Base-by-base conservation (phyloP, 2,797 vertebrate genomes). In the Syndactyla subalaris region DNA sequence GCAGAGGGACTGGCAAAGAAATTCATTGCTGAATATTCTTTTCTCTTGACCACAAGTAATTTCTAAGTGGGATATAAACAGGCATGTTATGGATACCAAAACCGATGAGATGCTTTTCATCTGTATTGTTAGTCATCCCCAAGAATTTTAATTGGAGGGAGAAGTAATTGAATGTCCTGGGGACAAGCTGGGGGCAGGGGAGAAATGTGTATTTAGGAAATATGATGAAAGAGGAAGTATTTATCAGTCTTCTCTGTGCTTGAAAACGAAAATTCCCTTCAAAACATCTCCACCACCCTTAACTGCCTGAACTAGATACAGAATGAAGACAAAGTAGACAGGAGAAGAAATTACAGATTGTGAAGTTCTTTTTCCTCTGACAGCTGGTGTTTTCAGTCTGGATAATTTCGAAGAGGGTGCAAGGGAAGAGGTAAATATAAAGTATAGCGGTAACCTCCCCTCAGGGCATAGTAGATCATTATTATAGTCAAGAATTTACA, bases 111-210 rank as follows among this genome's bases (percentile, higher is more conserved):
- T 20, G 5, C 10, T 67, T 71, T 88, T 20, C 11, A 57, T 55
- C 20, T 22, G 14, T n/a, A 71, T 12, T 26, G 32, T 55, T 14
- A 63, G 12, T 66, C 27, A 54, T 34, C 17, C 22, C 10, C 29
- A 46, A 45, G 16, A 19, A 62, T 58, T 74, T 88, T 78, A 76
- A 52, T 27, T 54, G 27, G 13, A 10, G 3, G 2, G 4, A 13
- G n/a, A 80, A 80, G 17, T 58, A 81, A 59, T 1, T 10, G 1
- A n/a, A 59, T 41, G 54, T 73, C 29, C 10, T 29, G 7, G 2
- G 2, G 3, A 14, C 12, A 2, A 8, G 3, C 32, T 38, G 19
- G 10, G 5, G 17, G 4, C 12, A 8, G 3, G 4, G 4, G 4
- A 4, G 4, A 8, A 7, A 45, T 38, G 9, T 62, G 17, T 49